Base-by-base conservation (phyloP, 1,140 invertebrate species). In the Philopotamus ludificatus region DNA sequence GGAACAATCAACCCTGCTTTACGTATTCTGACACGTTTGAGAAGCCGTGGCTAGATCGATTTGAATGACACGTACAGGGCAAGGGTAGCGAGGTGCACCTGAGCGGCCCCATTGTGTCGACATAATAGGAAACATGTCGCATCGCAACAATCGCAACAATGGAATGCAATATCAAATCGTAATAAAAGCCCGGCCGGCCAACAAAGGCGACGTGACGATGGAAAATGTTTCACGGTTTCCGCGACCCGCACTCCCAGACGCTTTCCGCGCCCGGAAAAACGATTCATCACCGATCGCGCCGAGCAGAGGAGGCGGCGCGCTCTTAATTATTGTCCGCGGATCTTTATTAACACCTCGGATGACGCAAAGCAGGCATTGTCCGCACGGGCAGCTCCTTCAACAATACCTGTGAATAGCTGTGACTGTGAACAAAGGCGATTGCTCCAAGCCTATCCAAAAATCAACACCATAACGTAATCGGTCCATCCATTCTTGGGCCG, bases 131-230 rank as follows among this genome's bases (percentile, higher is more conserved):
- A 61, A 63, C 67, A 69, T 65, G 67, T 66, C 63, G 67, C 67
- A 54, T 63, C 67, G 44, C 67, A 64, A 69, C 67, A 69, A 54
- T 63, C 67, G 44, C 67, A 64, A 69, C 67, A 69, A 69, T 69
- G 60, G 67, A 69, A 65, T 69, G 67, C 67, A 69, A 69, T 69
- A 69, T 66, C 67, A 69, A 66, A 69, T 66, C 59, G 63, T 63
- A 69, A 69, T 69, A 66, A 68, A 68, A 69, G 67, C 67, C 21
- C 44, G 67, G 49, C 44, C 21, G 16, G 1, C 51, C 63, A 50
- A 69, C 67, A 68, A 68, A 65, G 59, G 50, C 10, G 34, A 39
- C 53, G 49, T 63, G 53, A 49, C 55, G 55, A 61, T 63, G 66
- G 54, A 55, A 44, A 47, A 66, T 45, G 63, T 28, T 22, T 25